Percentiles rank a stretch among this genome's conserved stretches.
Evolutionary conservation across 2,888 invertebrate genomes (phyloP).

Genomic region (Microdon myrmicae): DNA sequence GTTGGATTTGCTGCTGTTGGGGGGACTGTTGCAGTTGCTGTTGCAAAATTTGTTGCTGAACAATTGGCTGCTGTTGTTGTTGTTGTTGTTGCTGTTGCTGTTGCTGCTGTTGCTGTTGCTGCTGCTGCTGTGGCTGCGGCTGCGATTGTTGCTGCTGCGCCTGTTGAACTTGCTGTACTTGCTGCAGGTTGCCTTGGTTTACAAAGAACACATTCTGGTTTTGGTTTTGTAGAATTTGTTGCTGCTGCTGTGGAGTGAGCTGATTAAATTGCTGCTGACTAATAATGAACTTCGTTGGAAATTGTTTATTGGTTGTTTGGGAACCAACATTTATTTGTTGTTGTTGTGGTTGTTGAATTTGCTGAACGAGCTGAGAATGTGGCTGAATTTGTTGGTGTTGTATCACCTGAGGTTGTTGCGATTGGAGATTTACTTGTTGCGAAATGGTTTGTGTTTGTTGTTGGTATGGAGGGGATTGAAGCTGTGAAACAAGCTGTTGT

Average conservation of each 20-base stretch:
- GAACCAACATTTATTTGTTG: slow-evolving; percentile 55
- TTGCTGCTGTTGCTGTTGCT: slow-evolving; percentile 55
- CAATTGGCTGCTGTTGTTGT: slow-evolving; percentile 65
- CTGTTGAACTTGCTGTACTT: slow-evolving; percentile 67
- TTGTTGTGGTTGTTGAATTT: slow-evolving; percentile 54
- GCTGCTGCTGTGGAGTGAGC: slow-evolving; percentile 71
- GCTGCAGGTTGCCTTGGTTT: slow-evolving; percentile 66
- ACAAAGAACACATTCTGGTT: slow-evolving; percentile 67
- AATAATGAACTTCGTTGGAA: slow-evolving; percentile 66
- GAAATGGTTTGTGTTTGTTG: slow-evolving; percentile 46
- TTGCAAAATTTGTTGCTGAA: slow-evolving; percentile 57
- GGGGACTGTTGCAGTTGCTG: slow-evolving; percentile 56
- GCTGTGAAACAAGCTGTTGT: slow-evolving; percentile 41
- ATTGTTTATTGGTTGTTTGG: slow-evolving; percentile 51
- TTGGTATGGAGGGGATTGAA: slow-evolving; percentile 51
- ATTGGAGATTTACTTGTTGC: slow-evolving; percentile 55
- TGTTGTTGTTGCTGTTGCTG: slow-evolving; percentile 68
- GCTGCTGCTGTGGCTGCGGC: no score
- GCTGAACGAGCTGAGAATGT: slow-evolving; percentile 52
- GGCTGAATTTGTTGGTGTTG: slow-evolving; percentile 55
- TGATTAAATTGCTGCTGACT: slow-evolving; percentile 74
- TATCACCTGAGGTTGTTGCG: slow-evolving; percentile 57
- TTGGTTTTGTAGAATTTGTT: slow-evolving; percentile 66
- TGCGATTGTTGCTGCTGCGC: slow-evolving; percentile 61
- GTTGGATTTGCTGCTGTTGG: slow-evolving; percentile 56